These are phyloP conservation scores for Nycticebus coucang DNA, from an alignment of 2,113 vertebrate species.

Conservation along the genomic window DNA sequence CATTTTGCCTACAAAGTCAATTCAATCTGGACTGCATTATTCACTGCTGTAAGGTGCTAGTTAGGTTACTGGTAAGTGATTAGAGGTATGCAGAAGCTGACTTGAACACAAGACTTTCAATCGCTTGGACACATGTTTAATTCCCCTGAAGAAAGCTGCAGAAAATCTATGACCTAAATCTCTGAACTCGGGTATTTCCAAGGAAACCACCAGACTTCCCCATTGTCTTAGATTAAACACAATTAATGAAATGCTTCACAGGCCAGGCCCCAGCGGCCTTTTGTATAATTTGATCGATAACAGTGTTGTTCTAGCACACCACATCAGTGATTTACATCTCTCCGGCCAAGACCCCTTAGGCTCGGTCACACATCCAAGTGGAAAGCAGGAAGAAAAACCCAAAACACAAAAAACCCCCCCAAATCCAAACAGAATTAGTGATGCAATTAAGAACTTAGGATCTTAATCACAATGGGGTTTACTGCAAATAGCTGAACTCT, in stretches of 20 bases:
- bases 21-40: not conserved
- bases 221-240: slow-evolving; percentile 42
- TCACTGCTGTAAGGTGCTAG: not conserved
- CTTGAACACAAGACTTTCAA: not conserved
- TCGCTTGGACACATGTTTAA: slow-evolving; percentile 2
- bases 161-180: slow-evolving; percentile 57
- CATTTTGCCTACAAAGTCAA: not conserved
- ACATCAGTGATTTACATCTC: not conserved
- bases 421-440: not conserved
- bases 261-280: slow-evolving; percentile 24
- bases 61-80: not conserved
- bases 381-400: not conserved
- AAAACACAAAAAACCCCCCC: not conserved
- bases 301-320: not conserved
- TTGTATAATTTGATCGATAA: slow-evolving; percentile 4
- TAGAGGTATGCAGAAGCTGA: not conserved
- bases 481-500: not conserved
- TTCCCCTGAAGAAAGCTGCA: not conserved
- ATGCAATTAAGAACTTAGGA: not conserved
- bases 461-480: not conserved
- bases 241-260: slow-evolving; percentile 42
- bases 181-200: slow-evolving; percentile 72
- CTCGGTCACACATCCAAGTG: slow-evolving; percentile 8
- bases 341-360: not conserved
- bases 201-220: slow-evolving; percentile 70